phyloP scores from a whole-genome alignment of 1,140 invertebrate species.

The Monochamus saltuarius region DNA sequence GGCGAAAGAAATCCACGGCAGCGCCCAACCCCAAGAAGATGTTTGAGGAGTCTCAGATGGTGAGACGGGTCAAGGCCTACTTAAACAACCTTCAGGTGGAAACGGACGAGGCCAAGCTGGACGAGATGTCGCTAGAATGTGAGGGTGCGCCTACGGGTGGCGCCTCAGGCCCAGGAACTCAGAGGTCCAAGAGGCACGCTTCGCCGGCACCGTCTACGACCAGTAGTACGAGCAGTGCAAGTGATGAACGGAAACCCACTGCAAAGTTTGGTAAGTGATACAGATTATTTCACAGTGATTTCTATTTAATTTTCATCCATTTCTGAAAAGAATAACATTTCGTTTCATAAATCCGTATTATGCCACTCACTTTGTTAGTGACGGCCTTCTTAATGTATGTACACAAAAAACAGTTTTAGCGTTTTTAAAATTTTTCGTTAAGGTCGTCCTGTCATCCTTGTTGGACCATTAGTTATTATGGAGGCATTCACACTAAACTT shows the following conservation, averaged over 20 bases:
- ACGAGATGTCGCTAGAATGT: slow-evolving; percentile 86
- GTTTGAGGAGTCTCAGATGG: slow-evolving; percentile 99
- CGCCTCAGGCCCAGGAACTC: slow-evolving; percentile 50
- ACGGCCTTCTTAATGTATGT: too few species aligned
- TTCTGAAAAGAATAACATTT: too few species aligned
- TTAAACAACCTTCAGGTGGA: slow-evolving; percentile 89
- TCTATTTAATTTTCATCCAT: too few species aligned
- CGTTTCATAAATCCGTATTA: too few species aligned
- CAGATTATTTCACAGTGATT: too few species aligned
- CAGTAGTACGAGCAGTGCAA: slow-evolving; percentile 85
- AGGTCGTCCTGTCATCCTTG: too few species aligned
- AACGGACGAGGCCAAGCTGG: slow-evolving; percentile 87
- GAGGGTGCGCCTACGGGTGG: slow-evolving; percentile 68
- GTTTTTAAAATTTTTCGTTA: too few species aligned
- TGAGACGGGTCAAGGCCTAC: slow-evolving; percentile 93
- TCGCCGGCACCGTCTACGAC: slow-evolving; percentile 88
- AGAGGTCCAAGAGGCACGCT: slow-evolving; percentile 70
- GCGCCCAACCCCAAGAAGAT: slow-evolving; percentile 96
- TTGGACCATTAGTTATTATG: too few species aligned
- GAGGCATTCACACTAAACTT: too few species aligned
- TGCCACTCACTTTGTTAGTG: too few species aligned
- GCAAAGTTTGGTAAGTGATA: slow-evolving; percentile 65
- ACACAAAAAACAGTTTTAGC: too few species aligned
- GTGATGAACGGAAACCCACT: slow-evolving; percentile 68
- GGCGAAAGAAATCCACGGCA: slow-evolving; percentile 86